Conservation (phyloP, 1,140 invertebrate species). For the Caenorhabditis tropicalis region DNA sequence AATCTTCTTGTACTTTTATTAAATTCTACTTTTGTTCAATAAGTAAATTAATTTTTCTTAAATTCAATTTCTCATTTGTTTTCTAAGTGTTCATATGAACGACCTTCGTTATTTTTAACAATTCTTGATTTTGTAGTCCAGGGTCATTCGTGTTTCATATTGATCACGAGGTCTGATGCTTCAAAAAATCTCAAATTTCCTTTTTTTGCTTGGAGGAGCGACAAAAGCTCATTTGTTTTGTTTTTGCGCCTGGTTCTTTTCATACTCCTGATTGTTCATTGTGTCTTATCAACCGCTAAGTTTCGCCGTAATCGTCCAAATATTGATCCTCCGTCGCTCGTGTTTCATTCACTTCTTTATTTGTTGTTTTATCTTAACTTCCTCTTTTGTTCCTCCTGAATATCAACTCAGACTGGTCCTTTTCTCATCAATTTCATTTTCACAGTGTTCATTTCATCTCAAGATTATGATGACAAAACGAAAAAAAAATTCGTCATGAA, state of each 20-base stretch:
- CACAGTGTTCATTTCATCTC: not conserved
- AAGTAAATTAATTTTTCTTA: too few species aligned
- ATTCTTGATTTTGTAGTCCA: not conserved
- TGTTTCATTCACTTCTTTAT: slow-evolving; percentile 22
- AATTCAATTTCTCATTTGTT: too few species aligned
- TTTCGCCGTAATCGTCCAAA: slow-evolving; percentile 31
- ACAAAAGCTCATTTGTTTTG: not conserved
- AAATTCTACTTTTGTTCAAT: not conserved
- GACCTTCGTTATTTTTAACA: not conserved
- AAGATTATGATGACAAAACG: slow-evolving; percentile 21
- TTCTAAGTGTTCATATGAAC: too few species aligned
- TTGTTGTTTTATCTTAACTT: not conserved
- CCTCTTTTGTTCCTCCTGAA: not conserved
- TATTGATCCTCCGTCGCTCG: slow-evolving; percentile 8
- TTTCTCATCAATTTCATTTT: not conserved
- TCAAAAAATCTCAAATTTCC: not conserved
- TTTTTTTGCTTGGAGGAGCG: not conserved
- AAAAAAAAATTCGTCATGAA: not conserved
- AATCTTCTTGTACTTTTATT: too few species aligned
- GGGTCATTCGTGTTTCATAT: too few species aligned
- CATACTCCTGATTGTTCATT: not conserved
- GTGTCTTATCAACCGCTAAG: slow-evolving; percentile 27
- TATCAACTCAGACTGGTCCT: not conserved
- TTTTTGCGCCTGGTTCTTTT: not conserved
- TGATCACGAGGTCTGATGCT: too few species aligned